Base-by-base conservation (phyloP, 2,113 vertebrate species). In the Psittacula cyanocephala region DNA sequence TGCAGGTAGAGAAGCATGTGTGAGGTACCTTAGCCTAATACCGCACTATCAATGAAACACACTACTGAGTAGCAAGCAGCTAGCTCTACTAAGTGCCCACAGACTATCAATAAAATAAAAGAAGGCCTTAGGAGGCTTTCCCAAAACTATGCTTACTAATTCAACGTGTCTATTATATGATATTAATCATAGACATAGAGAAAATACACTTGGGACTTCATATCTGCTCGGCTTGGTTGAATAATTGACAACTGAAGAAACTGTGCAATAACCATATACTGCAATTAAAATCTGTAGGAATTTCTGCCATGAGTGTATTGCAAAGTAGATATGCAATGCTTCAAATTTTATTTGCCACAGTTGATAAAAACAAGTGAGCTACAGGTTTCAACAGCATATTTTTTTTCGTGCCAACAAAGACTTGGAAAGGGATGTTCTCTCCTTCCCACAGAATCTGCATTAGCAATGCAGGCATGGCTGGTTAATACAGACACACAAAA, bases 1-100 rank as follows among this genome's bases (percentile, higher is more conserved):
- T 29, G 41, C 18, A 47, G 16, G 8, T 2, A 35, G 18, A 50
- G 46, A 63, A 68, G 16, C 0, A 0, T 7, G 4, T 37, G 35
- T 37, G 23, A 43, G 39, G 15, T 43, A 70, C 13, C 35, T 84
- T 39, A 76, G 7, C 5, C 35, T 60, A 76, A 15, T 5, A 4
- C 17, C 43, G 23, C 8, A 16, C 17, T 76, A 17, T 12, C 0
- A 0, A 28, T 31, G 11, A 81, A 57, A 60, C 14, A 25, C 22
- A 7, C 7, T 44, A 33, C 8, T 19, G 8, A n/a, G 3, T 53
- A 46, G 1, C 5, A 5, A 29, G 25, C 19, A 74, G 14, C 25
- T 44, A 55, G n/a, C 23, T 53, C 44, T 29, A 31, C 22, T 22
- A 39, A 63, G 17, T 86, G 20, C 8, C 9, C 27, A 70, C 13